A percentile compares a stretch with the other conserved stretches of the same genome.
phyloP scores from a whole-genome alignment of 2,113 vertebrate genomes.

The Oryzias celebensis region DNA sequence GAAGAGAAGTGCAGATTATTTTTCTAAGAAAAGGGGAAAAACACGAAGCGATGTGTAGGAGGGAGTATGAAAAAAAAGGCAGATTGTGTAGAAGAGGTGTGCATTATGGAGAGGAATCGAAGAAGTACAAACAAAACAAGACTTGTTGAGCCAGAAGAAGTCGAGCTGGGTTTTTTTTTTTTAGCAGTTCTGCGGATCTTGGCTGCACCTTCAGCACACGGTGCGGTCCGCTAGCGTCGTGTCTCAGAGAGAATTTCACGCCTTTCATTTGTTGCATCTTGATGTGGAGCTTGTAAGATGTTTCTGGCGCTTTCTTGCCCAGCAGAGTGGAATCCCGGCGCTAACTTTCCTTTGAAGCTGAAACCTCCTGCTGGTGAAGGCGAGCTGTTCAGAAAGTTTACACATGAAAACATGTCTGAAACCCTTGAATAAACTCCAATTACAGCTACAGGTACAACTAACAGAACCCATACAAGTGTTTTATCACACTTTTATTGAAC shows the following conservation, averaged over 20 bases:
- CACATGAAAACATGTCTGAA: background rate
- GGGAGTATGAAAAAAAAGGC: slow-evolving; percentile 31
- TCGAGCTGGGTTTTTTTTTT: background rate
- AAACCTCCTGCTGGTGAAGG: slow-evolving; percentile 20
- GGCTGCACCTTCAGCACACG: slow-evolving; percentile 37
- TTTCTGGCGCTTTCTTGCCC: slow-evolving; percentile 37
- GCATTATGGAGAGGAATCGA: background rate
- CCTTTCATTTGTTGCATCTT: slow-evolving; percentile 67
- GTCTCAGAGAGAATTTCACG: slow-evolving; percentile 56
- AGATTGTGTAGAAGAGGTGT: slow-evolving; percentile 27
- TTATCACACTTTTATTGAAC: background rate
- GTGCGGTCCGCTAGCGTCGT: slow-evolving; percentile 9
- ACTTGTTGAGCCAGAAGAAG: slow-evolving; percentile 7
- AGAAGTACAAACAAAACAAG: slow-evolving; percentile 11
- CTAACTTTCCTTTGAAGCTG: slow-evolving; percentile 35
- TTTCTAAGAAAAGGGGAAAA: slow-evolving; percentile 4
- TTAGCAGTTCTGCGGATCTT: background rate
- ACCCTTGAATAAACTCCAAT: background rate
- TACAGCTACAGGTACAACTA: no score
- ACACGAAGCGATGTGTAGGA: slow-evolving; percentile 25
- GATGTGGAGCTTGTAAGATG: slow-evolving; percentile 50
- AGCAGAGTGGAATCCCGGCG: slow-evolving; percentile 4
- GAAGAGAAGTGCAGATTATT: slow-evolving; percentile 6
- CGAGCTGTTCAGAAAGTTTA: slow-evolving; percentile 34
- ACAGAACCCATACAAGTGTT: background rate